A percentile compares a stretch with the other conserved stretches of the same genome.
These are phyloP conservation scores for Adelges cooleyi DNA, from an alignment of 1,140 invertebrate genomes.

Conservation along the genomic window DNA sequence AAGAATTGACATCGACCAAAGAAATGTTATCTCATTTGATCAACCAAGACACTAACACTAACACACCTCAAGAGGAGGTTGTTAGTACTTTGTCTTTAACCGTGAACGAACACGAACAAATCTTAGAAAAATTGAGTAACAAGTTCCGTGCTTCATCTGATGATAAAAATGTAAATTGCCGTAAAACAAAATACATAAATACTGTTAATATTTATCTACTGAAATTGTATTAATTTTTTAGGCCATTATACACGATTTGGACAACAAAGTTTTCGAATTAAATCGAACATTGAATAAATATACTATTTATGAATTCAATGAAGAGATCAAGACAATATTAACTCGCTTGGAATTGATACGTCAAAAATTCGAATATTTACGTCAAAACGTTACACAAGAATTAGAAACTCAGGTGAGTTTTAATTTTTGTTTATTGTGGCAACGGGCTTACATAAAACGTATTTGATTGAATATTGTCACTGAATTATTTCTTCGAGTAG, in stretches of 20 bases:
- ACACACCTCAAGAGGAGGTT: background rate
- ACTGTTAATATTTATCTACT: background rate
- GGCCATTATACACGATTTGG: background rate
- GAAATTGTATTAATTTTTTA: background rate
- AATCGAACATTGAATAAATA: background rate
- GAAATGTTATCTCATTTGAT: background rate
- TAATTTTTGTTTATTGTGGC: background rate
- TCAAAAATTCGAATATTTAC: background rate
- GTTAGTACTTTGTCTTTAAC: background rate
- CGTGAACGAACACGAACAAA: background rate
- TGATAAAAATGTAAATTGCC: background rate
- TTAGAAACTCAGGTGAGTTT: background rate
- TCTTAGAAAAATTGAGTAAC: background rate
- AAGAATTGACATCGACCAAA: slow-evolving; percentile 5
- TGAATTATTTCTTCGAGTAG: background rate
- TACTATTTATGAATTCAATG: background rate
- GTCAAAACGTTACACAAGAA: background rate
- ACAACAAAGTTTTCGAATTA: background rate
- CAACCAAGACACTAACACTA: background rate
- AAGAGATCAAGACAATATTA: background rate
- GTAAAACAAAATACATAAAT: background rate
- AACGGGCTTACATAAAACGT: background rate
- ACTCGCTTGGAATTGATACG: background rate
- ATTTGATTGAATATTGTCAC: background rate
- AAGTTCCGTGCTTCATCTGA: too few relatives aligned